Evolutionary conservation across 2,797 vertebrate species (phyloP).

Genomic region (Amblyopsis hoosieri): DNA sequence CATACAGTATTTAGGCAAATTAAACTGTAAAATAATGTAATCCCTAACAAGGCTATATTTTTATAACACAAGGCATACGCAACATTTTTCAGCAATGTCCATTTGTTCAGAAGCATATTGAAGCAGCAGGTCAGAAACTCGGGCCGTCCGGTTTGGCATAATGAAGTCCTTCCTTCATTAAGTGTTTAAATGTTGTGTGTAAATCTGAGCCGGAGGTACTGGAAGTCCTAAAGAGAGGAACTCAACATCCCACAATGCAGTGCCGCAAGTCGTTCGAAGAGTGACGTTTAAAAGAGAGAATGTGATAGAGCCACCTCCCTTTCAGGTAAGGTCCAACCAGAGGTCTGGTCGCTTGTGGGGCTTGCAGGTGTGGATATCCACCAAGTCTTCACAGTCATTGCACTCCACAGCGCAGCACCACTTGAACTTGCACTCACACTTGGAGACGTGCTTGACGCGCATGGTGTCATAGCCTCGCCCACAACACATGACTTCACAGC

Average conservation of each 20-base stretch:
- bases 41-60: constrained; percentile 19
- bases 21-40: neutral
- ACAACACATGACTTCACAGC: constrained; percentile 99
- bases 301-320: constrained; percentile 13
- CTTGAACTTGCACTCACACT: constrained; percentile 98
- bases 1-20: too few relatives aligned
- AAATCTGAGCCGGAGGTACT: constrained; percentile 72
- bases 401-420: constrained; percentile 98
- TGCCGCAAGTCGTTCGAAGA: constrained; percentile 53
- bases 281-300: constrained; percentile 37
- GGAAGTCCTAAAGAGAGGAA: constrained; percentile 39
- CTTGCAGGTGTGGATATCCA: constrained; percentile 97
- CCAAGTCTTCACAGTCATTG: constrained; percentile 90
- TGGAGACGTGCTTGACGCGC: constrained; percentile 88
- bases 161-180: constrained; percentile 43
- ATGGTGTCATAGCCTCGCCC: constrained; percentile 97
- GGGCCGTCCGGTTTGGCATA: constrained; percentile 28
- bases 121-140: constrained; percentile 53
- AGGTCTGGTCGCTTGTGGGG: constrained; percentile 88
- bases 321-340: constrained; percentile 91
- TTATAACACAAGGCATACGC: constrained; percentile 33
- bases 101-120: constrained; percentile 25
- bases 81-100: constrained; percentile 33
- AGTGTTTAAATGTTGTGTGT: constrained; percentile 54
- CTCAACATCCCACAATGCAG: constrained; percentile 68